Base-by-base conservation (phyloP, 2,888 invertebrate species). In the Acleris sparsana region DNA sequence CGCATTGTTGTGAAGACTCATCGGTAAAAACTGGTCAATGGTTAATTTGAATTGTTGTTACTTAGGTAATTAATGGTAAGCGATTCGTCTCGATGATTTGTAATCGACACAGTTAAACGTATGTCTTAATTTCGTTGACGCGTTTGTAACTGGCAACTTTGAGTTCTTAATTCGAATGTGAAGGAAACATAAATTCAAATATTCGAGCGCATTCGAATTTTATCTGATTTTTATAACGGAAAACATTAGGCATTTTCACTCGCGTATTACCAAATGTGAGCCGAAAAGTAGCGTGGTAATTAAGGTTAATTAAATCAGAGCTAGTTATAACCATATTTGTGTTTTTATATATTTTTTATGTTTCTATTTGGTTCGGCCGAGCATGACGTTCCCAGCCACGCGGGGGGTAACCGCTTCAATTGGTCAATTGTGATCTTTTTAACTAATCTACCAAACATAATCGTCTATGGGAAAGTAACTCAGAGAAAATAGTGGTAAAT, bases 271-370 rank as follows among this genome's bases (percentile, higher is more conserved):
- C 86, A 53, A 58, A 55, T 55, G 85, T 87, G 86, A 83, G 86
- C 86, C 75, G 73, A 79, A 76, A 77, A 75, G 72, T 73, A 68
- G 76, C 77, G 73, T 80, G 80, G 74, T 87, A 86, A 89, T 89
- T 90, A 86, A 85, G 80, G 79, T 82, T 88, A 89, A 90, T 91
- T 87, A 86, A 88, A 85, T 80, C 82, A 80, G 75, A 73, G 70
- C 73, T 72, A 72, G 72, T 78, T 75, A 79, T 76, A 73, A 68
- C 76, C 78, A 79, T 79, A 80, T 80, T 80, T 79, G 79, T 77
- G 72, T 80, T 77, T 80, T 79, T 69, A 39, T 63, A 63, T 39
- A 57, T 64, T 60, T 33, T 69, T 68, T 65, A 68, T 63, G 68
- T 63, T 52, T 57, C 60, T 61, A 66, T 70, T 68, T 68, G 57